Evolutionary conservation across 92 coral and sea anemone species (phyloP).

Genomic region (Siderastrea radians): DNA sequence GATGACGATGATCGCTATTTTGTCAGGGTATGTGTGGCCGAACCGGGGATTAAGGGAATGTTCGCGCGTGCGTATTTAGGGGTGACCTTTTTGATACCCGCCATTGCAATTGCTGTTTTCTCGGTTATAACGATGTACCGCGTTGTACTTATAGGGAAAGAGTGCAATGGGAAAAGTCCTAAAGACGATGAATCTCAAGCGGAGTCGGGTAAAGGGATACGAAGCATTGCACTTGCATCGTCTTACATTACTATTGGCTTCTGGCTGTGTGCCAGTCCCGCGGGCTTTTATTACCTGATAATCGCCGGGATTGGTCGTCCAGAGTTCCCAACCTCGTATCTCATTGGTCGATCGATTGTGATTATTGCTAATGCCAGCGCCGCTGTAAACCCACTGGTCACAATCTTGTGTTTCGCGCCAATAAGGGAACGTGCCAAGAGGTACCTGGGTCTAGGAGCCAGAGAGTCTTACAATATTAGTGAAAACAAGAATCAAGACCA

Average conservation of each 20-base stretch:
- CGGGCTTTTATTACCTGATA: slow-evolving; percentile 22
- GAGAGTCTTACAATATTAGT: not conserved
- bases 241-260: slow-evolving; percentile 12
- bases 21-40: slow-evolving; percentile 28
- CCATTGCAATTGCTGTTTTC: not conserved
- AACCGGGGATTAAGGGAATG: not conserved
- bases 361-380: slow-evolving; percentile 31
- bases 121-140: slow-evolving; percentile 3
- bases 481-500: not conserved
- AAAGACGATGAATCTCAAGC: not conserved
- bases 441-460: slow-evolving; percentile 17
- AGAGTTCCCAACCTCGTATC: slow-evolving; percentile 33
- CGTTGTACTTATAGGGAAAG: not conserved
- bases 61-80: slow-evolving; percentile 24
- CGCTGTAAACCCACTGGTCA: slow-evolving; percentile 15
- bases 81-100: slow-evolving; percentile 16
- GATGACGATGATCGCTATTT: slow-evolving; percentile 1
- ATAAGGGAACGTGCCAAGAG: slow-evolving; percentile 16
- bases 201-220: not conserved
- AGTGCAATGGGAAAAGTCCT: not conserved
- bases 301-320: slow-evolving; percentile 23
- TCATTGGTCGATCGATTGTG: slow-evolving; percentile 17
- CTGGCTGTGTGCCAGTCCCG: slow-evolving; percentile 29
- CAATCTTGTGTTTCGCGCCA: slow-evolving; percentile 17
- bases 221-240: not conserved